Evolutionary conservation across 2,888 invertebrate species (phyloP).

Genomic region (Synergus laeviventris): DNA sequence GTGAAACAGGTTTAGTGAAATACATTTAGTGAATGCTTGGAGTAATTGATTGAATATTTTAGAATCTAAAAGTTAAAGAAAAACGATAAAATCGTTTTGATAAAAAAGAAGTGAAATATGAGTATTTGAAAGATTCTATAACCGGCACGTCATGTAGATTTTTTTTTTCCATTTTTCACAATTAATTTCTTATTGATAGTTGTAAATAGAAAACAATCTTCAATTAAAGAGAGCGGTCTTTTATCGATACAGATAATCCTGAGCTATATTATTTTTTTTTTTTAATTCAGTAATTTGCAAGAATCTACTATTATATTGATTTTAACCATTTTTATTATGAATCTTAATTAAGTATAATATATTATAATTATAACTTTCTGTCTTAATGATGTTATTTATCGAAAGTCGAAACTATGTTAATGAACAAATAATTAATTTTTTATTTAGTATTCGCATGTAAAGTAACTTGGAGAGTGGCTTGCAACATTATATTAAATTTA

Average conservation of each 20-base stretch:
- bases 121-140: neutral
- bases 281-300: too few species aligned
- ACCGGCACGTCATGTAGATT: neutral
- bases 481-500: neutral
- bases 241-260: neutral
- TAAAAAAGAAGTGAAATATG: slow-evolving; percentile 1
- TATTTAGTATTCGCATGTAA: too few species aligned
- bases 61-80: neutral
- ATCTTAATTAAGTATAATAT: too few species aligned
- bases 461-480: neutral
- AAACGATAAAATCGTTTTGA: neutral
- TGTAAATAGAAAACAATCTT: neutral
- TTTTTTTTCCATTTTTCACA: neutral
- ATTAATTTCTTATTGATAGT: neutral
- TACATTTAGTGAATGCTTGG: neutral
- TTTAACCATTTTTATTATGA: neutral
- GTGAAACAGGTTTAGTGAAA: neutral
- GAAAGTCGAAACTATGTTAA: too few species aligned
- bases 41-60: neutral
- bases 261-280: neutral
- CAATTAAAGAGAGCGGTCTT: neutral
- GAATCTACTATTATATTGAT: neutral
- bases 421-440: too few species aligned
- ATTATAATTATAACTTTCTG: too few species aligned
- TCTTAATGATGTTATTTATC: too few species aligned